Evolutionary conservation across 2,113 vertebrate species (phyloP).

Genomic region (Gadus macrocephalus): DNA sequence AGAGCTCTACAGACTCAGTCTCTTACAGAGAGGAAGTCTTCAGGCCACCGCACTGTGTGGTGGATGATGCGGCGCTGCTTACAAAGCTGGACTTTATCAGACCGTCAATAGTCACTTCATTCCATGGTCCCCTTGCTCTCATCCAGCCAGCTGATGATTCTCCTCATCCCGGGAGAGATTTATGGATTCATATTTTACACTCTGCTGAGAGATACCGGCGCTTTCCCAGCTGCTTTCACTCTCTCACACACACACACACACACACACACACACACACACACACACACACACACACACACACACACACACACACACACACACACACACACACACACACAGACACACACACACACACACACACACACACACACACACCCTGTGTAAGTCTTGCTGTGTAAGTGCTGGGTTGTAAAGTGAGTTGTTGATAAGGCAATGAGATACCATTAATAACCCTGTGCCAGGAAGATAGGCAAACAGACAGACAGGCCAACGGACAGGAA

Average conservation of each 20-base stretch:
- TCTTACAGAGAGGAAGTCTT: slow-evolving; percentile 31
- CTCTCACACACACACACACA: slow-evolving; percentile 15
- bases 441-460: slow-evolving; percentile 2
- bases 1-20: background rate
- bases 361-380: no score
- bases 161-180: slow-evolving; percentile 6
- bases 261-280: no score
- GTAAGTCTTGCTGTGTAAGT: no score
- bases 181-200: slow-evolving; percentile 33
- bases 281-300: no score
- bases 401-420: no score
- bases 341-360: no score
- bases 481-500: slow-evolving; percentile 1
- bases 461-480: background rate
- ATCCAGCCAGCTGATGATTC: background rate
- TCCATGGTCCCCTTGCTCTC: slow-evolving; percentile 5
- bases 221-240: slow-evolving; percentile 7
- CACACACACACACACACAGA: no score
- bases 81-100: background rate
- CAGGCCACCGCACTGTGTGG: slow-evolving; percentile 7
- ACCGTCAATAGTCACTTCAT: background rate
- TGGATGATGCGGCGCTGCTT: no score
- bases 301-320: no score
- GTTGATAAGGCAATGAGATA: no score
- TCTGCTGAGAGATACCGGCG: slow-evolving; percentile 28